Percentiles rank a stretch among this genome's conserved stretches.
Evolutionary conservation across 1,140 invertebrate genomes (phyloP).

Genomic region (Leucophenga varia): DNA sequence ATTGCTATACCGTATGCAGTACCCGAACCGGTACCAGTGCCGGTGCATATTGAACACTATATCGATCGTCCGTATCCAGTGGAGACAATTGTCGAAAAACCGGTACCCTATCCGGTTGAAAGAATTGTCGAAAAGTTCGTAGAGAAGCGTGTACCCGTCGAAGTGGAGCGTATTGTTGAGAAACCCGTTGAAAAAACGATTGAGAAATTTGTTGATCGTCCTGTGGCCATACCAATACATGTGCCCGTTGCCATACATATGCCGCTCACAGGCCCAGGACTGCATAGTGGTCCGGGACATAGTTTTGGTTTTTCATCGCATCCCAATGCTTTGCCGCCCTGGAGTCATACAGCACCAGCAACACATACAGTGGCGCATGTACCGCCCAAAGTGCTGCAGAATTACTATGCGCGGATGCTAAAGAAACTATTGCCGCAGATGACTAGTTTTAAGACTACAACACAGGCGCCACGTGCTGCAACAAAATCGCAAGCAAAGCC

Average conservation of each 20-base stretch:
- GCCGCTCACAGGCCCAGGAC: constrained; percentile 23
- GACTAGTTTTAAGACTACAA: constrained; percentile 3
- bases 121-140: constrained; percentile 48
- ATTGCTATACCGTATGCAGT: constrained; percentile 61
- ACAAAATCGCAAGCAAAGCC: neutral
- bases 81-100: constrained; percentile 56
- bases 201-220: constrained; percentile 59
- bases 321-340: constrained; percentile 27
- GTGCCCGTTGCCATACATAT: constrained; percentile 57
- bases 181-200: constrained; percentile 62
- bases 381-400: constrained; percentile 42
- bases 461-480: constrained; percentile 9
- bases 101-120: constrained; percentile 57
- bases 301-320: constrained; percentile 10
- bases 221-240: constrained; percentile 56
- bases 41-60: constrained; percentile 58
- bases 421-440: constrained; percentile 44
- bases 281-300: constrained; percentile 15
- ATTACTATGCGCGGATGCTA: constrained; percentile 46
- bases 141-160: constrained; percentile 43
- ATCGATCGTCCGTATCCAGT: constrained; percentile 56
- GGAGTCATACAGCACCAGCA: constrained; percentile 17
- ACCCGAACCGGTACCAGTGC: constrained; percentile 58
- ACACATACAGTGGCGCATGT: constrained; percentile 25
- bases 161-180: constrained; percentile 62